Conservation (phyloP, 2,113 vertebrate genomes). For the Hypomesus transpacificus region DNA sequence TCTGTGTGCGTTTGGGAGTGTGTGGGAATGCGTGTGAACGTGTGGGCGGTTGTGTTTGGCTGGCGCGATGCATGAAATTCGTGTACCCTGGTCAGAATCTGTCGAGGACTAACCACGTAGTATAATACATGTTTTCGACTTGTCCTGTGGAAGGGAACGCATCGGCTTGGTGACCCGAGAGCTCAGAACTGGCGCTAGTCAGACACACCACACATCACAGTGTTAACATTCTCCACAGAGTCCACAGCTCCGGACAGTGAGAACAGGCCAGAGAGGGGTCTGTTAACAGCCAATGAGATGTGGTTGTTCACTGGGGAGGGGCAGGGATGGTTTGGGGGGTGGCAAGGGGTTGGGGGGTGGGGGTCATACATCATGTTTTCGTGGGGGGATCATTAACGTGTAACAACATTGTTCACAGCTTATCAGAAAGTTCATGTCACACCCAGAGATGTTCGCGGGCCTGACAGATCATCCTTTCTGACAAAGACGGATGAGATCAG, state of each 20-base stretch:
- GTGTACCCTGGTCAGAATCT: background rate
- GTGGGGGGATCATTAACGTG: slow-evolving; percentile 59
- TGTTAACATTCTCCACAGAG: background rate
- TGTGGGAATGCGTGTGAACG: background rate
- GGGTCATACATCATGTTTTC: slow-evolving; percentile 49
- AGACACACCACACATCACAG: background rate
- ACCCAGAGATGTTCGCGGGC: slow-evolving; percentile 57
- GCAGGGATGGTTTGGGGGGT: background rate
- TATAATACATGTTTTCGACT: too few relatives aligned
- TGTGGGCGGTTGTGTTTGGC: background rate
- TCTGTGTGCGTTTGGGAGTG: background rate
- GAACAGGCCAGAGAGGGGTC: background rate
- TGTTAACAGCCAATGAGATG: background rate
- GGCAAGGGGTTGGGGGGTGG: slow-evolving; percentile 11
- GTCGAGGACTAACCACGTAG: too few relatives aligned
- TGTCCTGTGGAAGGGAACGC: too few relatives aligned
- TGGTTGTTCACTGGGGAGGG: background rate
- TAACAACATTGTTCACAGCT: slow-evolving; percentile 73
- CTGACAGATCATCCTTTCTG: slow-evolving; percentile 45
- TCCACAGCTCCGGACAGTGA: slow-evolving; percentile 1
- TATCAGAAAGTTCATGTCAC: slow-evolving; percentile 70
- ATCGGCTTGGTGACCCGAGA: too few relatives aligned
- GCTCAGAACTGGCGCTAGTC: background rate
- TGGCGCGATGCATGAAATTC: background rate
- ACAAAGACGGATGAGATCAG: slow-evolving; percentile 61